Evolutionary conservation across 2,113 vertebrate species (phyloP).

Genomic region (Speoplatyrhinus poulsoni): DNA sequence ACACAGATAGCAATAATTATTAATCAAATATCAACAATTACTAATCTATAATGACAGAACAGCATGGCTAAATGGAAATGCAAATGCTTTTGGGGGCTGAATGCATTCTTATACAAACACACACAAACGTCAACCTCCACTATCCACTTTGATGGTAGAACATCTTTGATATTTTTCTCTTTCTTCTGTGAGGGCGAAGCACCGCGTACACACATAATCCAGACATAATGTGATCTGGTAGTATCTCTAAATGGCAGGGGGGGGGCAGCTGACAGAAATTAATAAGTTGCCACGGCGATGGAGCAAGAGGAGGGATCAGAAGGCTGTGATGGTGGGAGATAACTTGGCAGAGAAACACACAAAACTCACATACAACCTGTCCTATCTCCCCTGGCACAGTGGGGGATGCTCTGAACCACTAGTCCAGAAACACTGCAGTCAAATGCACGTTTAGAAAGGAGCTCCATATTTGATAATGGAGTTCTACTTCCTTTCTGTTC

Average conservation of each 20-base stretch:
- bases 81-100: background rate
- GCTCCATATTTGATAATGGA: no score
- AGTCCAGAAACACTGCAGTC: conserved; percentile 4
- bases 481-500: no score
- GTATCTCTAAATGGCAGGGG: conserved; percentile 77
- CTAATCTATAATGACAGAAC: background rate
- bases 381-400: conserved; percentile 45
- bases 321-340: conserved; percentile 37
- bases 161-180: conserved; percentile 73
- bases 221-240: conserved; percentile 78
- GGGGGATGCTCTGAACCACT: conserved; percentile 30
- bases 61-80: background rate
- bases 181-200: conserved; percentile 60
- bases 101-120: background rate
- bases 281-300: conserved; percentile 80
- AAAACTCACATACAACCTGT: conserved; percentile 58
- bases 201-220: conserved; percentile 71
- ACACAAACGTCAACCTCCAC: conserved; percentile 35
- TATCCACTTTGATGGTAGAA: conserved; percentile 69
- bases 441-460: background rate
- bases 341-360: conserved; percentile 84
- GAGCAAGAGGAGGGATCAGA: conserved; percentile 41
- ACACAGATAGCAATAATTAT: no score
- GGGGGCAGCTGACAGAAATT: conserved; percentile 80
- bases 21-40: background rate